phyloP scores from a whole-genome alignment of 2,888 invertebrate species.

The Agrochola macilenta region DNA sequence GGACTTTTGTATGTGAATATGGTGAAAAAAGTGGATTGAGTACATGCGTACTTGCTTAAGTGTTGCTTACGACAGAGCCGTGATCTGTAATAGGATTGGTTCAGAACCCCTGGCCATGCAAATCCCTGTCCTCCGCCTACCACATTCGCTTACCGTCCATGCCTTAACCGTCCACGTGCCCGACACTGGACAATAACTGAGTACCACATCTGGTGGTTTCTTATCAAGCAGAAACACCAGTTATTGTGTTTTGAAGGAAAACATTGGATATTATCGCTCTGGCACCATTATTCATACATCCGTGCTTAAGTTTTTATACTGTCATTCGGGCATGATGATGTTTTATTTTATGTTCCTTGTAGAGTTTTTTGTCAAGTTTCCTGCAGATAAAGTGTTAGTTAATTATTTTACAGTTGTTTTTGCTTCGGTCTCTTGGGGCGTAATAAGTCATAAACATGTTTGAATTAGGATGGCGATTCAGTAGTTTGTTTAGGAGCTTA shows the following conservation, averaged over 20 bases:
- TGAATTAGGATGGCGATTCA: conserved; percentile 19
- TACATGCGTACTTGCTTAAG: neutral
- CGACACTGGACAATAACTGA: conserved; percentile 68
- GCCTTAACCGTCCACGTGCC: conserved; percentile 60
- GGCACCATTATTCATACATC: conserved; percentile 80
- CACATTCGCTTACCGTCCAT: conserved; percentile 53
- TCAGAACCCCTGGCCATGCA: neutral
- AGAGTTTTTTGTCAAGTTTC: conserved; percentile 49
- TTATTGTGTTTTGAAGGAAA: conserved; percentile 85
- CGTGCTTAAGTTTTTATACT: conserved; percentile 79
- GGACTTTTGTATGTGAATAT: neutral
- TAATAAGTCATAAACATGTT: conserved; percentile 43
- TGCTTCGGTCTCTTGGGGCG: conserved; percentile 50
- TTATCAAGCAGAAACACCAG: conserved; percentile 85
- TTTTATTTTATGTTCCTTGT: conserved; percentile 49
- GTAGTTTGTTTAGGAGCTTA: conserved; percentile 45
- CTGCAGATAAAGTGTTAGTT: conserved; percentile 64
- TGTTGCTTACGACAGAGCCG: neutral
- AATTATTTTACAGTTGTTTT: conserved; percentile 42
- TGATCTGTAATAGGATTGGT: neutral
- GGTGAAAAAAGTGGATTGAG: neutral
- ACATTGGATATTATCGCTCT: conserved; percentile 80
- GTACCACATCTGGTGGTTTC: conserved; percentile 84
- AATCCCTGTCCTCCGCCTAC: too few relatives aligned
- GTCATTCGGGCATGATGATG: conserved; percentile 44